Conservation (phyloP, 1,140 invertebrate genomes). For the Zaprionus africanus region DNA sequence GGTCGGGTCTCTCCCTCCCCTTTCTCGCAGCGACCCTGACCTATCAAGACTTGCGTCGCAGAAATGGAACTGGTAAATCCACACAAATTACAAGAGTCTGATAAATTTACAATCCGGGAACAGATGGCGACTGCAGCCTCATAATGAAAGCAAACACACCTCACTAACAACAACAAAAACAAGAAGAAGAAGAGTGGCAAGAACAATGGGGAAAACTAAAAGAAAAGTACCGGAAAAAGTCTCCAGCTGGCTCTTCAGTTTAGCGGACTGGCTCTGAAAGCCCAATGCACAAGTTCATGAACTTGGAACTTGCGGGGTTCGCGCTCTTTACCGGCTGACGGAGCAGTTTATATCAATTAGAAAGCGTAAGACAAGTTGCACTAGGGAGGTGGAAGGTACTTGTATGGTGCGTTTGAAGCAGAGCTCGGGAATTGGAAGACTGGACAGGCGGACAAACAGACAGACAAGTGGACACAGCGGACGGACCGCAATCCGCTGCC, state of each 20-base stretch:
- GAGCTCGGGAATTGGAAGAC: constrained; percentile 18
- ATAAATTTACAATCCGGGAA: constrained; percentile 62
- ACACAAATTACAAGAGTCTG: constrained; percentile 76
- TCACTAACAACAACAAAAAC: constrained; percentile 17
- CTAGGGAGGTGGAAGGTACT: neutral
- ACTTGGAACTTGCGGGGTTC: constrained; percentile 71
- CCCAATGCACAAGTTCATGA: constrained; percentile 82
- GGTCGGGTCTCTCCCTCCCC: too few relatives aligned
- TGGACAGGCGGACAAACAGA: constrained; percentile 7
- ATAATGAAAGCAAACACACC: constrained; percentile 72
- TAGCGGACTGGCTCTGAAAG: constrained; percentile 63
- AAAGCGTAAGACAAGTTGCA: constrained; percentile 52
- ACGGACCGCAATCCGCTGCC: constrained; percentile 34
- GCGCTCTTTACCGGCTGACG: constrained; percentile 57
- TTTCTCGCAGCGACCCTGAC: constrained; percentile 43
- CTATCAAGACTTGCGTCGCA: constrained; percentile 29
- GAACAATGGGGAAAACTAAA: constrained; percentile 28
- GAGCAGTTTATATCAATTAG: constrained; percentile 81
- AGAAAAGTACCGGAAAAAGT: constrained; percentile 45
- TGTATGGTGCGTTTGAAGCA: too few relatives aligned
- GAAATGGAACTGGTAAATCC: constrained; percentile 62
- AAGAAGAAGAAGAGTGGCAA: constrained; percentile 14
- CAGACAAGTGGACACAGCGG: constrained; percentile 10
- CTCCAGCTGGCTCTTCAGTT: constrained; percentile 49
- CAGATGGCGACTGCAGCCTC: constrained; percentile 73